Percentiles rank a stretch among this genome's conserved stretches.
Evolutionary conservation across 2,888 invertebrate genomes (phyloP).

Genomic region (Chloroclysta siterata): DNA sequence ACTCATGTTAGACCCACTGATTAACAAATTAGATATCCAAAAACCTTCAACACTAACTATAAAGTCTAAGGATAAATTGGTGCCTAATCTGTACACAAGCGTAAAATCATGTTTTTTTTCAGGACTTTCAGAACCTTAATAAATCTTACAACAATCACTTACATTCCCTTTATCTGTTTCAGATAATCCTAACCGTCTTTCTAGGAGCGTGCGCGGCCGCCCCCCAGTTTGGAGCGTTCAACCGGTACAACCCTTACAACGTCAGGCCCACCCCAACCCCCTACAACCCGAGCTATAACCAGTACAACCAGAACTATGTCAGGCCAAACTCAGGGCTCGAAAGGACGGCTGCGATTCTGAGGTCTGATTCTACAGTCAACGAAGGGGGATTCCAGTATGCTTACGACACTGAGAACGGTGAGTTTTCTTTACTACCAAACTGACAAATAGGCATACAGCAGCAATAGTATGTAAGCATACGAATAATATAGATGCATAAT

Average conservation of each 20-base stretch:
- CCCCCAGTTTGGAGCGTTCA: conserved; percentile 51
- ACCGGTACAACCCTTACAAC: conserved; percentile 55
- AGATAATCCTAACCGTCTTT: conserved; percentile 69
- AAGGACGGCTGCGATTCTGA: conserved; percentile 67
- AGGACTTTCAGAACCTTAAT: too few relatives aligned
- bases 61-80: too few relatives aligned
- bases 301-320: conserved; percentile 53
- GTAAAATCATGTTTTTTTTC: too few relatives aligned
- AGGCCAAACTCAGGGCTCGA: conserved; percentile 64
- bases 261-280: conserved; percentile 10
- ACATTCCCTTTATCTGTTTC: conserved; percentile 16
- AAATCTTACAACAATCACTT: neutral
- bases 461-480: too few relatives aligned
- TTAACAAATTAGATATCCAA: too few relatives aligned
- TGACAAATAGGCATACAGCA: too few relatives aligned
- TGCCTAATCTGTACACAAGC: too few relatives aligned
- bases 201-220: conserved; percentile 66
- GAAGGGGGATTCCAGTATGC: conserved; percentile 75
- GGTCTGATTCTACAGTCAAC: conserved; percentile 68
- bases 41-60: too few relatives aligned
- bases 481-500: too few relatives aligned
- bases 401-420: conserved; percentile 87
- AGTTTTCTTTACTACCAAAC: conserved; percentile 35
- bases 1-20: too few relatives aligned
- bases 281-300: conserved; percentile 40